Percentiles rank a stretch among this genome's conserved stretches.
These are phyloP conservation scores for Mesitornis unicolor DNA, from an alignment of 2,113 vertebrate species.

Conservation along the genomic window DNA sequence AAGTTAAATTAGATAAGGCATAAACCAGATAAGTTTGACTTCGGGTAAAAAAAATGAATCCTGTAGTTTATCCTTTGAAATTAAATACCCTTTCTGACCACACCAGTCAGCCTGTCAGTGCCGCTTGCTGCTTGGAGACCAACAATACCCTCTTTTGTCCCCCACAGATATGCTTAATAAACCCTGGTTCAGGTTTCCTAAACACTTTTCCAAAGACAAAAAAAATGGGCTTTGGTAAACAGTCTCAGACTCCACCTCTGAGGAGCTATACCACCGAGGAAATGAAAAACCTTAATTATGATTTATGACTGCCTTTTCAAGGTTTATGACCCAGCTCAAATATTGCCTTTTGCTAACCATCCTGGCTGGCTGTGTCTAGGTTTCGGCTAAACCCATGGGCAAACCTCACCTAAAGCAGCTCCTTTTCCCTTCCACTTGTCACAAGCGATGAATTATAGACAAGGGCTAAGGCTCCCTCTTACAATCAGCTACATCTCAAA, in stretches of 20 bases:
- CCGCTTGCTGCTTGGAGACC: not conserved
- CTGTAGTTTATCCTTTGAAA: constrained; percentile 42
- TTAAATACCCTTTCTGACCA: constrained; percentile 36
- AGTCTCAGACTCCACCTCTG: constrained; percentile 29
- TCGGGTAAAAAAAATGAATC: not conserved
- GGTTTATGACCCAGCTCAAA: constrained; percentile 41
- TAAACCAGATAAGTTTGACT: constrained; percentile 34
- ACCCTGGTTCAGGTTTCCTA: not conserved
- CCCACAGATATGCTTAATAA: constrained; percentile 34
- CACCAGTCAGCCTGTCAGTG: constrained; percentile 8
- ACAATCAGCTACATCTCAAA: not conserved
- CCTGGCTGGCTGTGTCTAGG: not conserved
- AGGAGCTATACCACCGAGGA: not conserved
- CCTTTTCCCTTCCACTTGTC: not conserved
- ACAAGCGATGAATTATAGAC: not conserved
- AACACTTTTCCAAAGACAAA: not conserved
- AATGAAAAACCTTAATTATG: constrained; percentile 34
- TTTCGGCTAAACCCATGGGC: constrained; percentile 17
- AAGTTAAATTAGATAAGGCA: constrained; percentile 45
- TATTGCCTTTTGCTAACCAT: constrained; percentile 23
- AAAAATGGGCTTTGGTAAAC: constrained; percentile 21
- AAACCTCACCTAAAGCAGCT: not conserved
- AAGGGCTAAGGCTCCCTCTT: not conserved
- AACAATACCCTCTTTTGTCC: constrained; percentile 45
- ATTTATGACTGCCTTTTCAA: constrained; percentile 35